Conservation (phyloP, 2,797 vertebrate genomes). For the Cheirogaleus major region DNA sequence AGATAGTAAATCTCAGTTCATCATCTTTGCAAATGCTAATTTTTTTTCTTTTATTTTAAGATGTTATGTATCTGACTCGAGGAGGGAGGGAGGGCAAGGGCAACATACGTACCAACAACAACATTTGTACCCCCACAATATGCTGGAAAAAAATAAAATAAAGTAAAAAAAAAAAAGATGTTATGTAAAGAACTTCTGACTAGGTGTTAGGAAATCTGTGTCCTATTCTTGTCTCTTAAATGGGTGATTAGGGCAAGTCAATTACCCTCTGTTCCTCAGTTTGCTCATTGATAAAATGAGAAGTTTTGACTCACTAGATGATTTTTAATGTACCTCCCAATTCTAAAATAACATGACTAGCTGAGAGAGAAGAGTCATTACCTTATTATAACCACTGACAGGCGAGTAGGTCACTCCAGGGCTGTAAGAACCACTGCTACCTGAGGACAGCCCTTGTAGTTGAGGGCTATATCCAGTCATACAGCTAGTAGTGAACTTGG, state of each 20-base stretch:
- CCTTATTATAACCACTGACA: slow-evolving; percentile 80
- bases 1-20: neutral
- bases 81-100: no score
- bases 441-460: slow-evolving; percentile 87
- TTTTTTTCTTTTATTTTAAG: neutral
- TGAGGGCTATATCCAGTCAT: slow-evolving; percentile 92
- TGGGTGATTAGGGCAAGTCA: neutral
- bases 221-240: slow-evolving; percentile 18
- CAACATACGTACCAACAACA: no score
- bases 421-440: slow-evolving; percentile 86
- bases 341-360: slow-evolving; percentile 6
- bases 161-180: neutral
- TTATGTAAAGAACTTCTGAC: neutral
- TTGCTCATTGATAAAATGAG: neutral
- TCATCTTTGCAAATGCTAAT: neutral
- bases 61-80: neutral
- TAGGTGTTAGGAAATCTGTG: neutral
- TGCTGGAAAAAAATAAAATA: no score
- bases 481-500: slow-evolving; percentile 92
- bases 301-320: neutral
- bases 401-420: slow-evolving; percentile 83
- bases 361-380: slow-evolving; percentile 74
- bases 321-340: neutral
- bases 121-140: no score
- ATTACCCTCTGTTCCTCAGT: neutral